Conservation (phyloP, 2,797 vertebrate genomes). For the Melanotaenia boesemani region DNA sequence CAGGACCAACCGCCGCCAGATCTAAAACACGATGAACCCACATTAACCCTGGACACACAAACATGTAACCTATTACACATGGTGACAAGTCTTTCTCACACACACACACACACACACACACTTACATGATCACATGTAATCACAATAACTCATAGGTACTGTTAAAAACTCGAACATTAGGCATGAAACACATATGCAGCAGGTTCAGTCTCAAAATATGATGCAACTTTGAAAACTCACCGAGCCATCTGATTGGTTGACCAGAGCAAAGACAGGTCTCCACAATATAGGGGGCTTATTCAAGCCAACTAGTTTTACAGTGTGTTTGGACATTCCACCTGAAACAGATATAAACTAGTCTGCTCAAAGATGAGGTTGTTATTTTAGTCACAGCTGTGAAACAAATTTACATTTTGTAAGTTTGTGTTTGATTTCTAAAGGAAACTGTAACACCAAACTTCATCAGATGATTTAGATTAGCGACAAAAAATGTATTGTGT, state of each 20-base stretch:
- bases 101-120: background rate
- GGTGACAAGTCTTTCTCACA: background rate
- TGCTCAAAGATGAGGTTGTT: background rate
- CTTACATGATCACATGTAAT: background rate
- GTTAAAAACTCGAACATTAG: slow-evolving; percentile 8
- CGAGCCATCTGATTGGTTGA: slow-evolving; percentile 7
- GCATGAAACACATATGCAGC: background rate
- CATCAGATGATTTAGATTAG: background rate
- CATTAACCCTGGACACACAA: background rate
- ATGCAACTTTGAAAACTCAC: background rate
- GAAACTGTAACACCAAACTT: background rate
- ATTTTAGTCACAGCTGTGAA: slow-evolving; percentile 16
- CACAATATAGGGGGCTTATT: background rate
- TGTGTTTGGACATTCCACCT: background rate
- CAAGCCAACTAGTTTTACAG: background rate
- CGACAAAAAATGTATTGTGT: background rate
- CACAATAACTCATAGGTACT: slow-evolving; percentile 5
- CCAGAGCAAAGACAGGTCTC: background rate
- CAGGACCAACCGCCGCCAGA: slow-evolving; percentile 62
- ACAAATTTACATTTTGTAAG: background rate
- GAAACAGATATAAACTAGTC: background rate
- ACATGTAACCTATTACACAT: slow-evolving; percentile 9
- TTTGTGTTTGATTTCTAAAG: background rate
- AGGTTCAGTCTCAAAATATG: slow-evolving; percentile 2
- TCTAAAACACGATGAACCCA: slow-evolving; percentile 19